Evolutionary conservation across 2,797 vertebrate genomes (phyloP).

Genomic region (Neoniphon sammara): DNA sequence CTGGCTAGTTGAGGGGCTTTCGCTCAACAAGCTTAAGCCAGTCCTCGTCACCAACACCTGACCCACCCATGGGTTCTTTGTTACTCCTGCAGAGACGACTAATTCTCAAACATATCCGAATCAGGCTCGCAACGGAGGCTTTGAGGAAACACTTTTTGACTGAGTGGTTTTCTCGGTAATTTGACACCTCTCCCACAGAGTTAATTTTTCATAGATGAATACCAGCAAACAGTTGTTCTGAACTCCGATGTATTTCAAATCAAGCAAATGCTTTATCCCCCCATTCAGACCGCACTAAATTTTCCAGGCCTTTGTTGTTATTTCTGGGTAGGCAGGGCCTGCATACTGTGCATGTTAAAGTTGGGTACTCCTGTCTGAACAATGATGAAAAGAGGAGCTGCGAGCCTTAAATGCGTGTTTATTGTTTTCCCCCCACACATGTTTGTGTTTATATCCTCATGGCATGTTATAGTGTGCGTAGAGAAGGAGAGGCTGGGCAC

Average conservation of each 20-base stretch:
- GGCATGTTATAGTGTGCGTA: constrained; percentile 40
- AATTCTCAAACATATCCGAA: constrained; percentile 18
- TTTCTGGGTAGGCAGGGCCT: constrained; percentile 42
- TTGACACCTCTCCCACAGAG: constrained; percentile 52
- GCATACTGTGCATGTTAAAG: constrained; percentile 2
- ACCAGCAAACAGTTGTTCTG: constrained; percentile 56
- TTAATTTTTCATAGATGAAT: constrained; percentile 51
- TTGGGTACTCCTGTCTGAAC: constrained; percentile 22
- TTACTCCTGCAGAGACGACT: constrained; percentile 36
- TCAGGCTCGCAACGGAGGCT: constrained; percentile 49
- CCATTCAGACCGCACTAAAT: constrained; percentile 31
- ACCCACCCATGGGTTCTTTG: constrained; percentile 55
- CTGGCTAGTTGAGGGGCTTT: constrained; percentile 49
- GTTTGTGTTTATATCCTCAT: constrained; percentile 61
- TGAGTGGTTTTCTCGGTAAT: constrained; percentile 53
- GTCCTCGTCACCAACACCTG: constrained; percentile 50
- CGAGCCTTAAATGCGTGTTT: constrained; percentile 51
- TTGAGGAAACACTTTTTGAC: constrained; percentile 58
- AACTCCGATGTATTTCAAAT: constrained; percentile 69
- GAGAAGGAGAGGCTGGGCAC: constrained; percentile 32
- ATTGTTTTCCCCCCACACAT: constrained; percentile 54
- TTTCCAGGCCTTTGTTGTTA: constrained; percentile 65
- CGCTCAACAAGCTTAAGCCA: constrained; percentile 47
- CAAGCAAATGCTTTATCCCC: constrained; percentile 12
- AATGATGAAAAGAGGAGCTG: constrained; percentile 42